Evolutionary conservation across 2,888 invertebrate genomes (phyloP), one percentile per base, ranked within the genome.

Genomic region (Mythimna ferrago): DNA sequence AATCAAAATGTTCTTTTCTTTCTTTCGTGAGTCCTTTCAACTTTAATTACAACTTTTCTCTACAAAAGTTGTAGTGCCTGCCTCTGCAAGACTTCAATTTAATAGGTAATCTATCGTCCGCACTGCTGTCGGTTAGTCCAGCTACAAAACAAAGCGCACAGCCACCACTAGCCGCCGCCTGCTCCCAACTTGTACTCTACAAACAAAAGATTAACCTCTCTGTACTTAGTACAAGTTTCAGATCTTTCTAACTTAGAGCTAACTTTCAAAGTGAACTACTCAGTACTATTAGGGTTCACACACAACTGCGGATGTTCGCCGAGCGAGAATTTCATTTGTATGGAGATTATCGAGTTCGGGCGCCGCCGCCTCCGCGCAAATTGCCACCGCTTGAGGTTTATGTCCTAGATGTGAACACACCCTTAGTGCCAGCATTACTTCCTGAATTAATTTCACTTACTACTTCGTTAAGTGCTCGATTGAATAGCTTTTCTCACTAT

Each of bases 141-240:
- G 64, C 63, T 14, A 53, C 10, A 60, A 16, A 66, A 71, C 58
- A 64, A 70, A 56, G 38, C 54, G 32, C 44, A 41, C 58, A 58
- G 10, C 9, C 70, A 21, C 9, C 70, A 21, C 19, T 7, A n/a
- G 16, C 53, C 21, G 56, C 32, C 63, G 19, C 19, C 51, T 51
- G 19, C 51, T 32, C 19, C 38, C n/a, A 63, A 68, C 82, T 66
- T 66, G 58, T 38, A 14, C 53, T 54, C n/a, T 14, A 54, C 73
- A 68, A 73, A 80, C 80, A 80, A 80, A 69, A 78, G 68, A 82
- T 73, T 73, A 60, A 66, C 78, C 65, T 73, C 73, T 14, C 57
- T 14, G 51, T 72, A 67, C 78, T 68, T 44, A 41, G 38, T 11
- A 51, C 26, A 41, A 70, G 66, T 80, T 78, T 53, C 21, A n/a